Percentiles rank a stretch among this genome's conserved stretches.
phyloP scores from a whole-genome alignment of 2,797 vertebrate species.

The Eremophila alpestris region DNA sequence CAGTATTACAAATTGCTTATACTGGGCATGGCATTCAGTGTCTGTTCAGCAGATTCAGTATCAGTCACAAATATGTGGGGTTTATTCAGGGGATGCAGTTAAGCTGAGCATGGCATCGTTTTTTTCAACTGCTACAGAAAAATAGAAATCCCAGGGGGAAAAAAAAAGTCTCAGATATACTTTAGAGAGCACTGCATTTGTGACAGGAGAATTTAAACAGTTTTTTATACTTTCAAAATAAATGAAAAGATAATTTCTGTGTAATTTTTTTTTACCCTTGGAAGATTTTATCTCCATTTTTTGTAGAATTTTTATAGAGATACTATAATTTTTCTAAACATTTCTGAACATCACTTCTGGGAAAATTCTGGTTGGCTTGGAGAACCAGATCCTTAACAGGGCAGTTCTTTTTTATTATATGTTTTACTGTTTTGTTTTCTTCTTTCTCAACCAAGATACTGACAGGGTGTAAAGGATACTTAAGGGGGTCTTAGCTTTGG shows the following conservation, averaged over 20 bases:
- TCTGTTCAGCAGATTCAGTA: background rate
- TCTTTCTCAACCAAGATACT: background rate
- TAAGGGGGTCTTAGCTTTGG: background rate
- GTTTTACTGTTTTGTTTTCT: background rate
- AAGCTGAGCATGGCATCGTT: background rate
- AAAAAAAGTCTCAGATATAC: background rate
- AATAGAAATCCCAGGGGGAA: background rate
- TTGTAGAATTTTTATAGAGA: background rate
- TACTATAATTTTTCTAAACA: background rate
- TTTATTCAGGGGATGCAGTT: background rate
- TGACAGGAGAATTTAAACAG: background rate
- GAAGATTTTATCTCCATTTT: background rate
- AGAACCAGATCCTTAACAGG: background rate
- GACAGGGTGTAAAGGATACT: background rate
- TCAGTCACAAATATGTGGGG: fast-evolving
- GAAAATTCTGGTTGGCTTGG: background rate
- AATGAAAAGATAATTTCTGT: background rate
- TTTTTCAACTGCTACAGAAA: background rate
- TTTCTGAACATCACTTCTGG: background rate
- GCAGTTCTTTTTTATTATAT: background rate
- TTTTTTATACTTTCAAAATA: background rate
- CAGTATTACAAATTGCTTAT: background rate
- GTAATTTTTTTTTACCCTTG: background rate
- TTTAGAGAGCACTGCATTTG: background rate
- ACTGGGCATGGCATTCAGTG: background rate